Evolutionary conservation across 2,113 vertebrate genomes (phyloP), one percentile per base, ranked within the genome.

Genomic region (Calypte anna): DNA sequence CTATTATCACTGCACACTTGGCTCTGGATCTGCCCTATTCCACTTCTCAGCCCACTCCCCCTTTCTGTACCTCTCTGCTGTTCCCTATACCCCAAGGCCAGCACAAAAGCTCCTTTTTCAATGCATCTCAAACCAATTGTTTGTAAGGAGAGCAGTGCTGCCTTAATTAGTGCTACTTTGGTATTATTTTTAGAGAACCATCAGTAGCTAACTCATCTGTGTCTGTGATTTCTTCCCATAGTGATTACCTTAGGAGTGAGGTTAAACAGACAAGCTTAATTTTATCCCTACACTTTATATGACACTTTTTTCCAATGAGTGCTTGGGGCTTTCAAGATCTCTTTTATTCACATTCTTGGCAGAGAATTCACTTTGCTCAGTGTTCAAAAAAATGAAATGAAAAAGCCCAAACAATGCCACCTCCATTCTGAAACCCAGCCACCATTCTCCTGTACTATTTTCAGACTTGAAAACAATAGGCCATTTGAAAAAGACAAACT

Each of bases 1-100:
- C 1, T 14, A 16, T 64, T 28, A 10, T 27, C 53, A 3, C 17
- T 1, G 5, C 28, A 46, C 27, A 25, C 30, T 73, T 2, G 5
- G 9, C 30, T 55, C 75, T 38, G 9, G 7, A 30, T 88, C 33
- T 68, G 21, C 19, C 22, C 12, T 54, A 2, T 82, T 79, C 12
- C 10, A 9, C 12, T 84, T 25, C 18, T 62, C 46, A 77, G 23
- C 5, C 7, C 7, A 4, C 14, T 74, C 22, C 54, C 51, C 9
- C 3, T 80, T 82, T 67, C 53, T 68, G 10, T 36, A 54, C 13
- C 14, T 54, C 18, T 76, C 22, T 69, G 46, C 22, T 70, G 5
- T 33, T 83, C 48, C 15, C 7, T 33, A 13, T 6, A 4, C 7
- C 21, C 33, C 11, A 12, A 78, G 24, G 16, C 25, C 70, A 24